Evolutionary conservation across 1,140 invertebrate species (phyloP).

Genomic region (Zelostemma sp.): DNA sequence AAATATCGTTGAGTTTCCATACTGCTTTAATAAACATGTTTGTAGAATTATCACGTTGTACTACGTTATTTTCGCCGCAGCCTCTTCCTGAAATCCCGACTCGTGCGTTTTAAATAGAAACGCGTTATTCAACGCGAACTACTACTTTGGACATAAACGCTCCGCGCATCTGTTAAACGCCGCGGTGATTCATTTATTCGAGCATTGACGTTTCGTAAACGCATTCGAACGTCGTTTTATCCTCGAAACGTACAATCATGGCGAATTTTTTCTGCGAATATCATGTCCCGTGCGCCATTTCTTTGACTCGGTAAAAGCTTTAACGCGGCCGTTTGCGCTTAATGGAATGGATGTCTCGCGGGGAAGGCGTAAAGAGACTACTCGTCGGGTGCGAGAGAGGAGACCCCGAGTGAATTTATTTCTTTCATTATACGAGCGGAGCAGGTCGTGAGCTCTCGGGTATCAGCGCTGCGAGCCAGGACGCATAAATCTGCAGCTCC

Average conservation of each 20-base stretch:
- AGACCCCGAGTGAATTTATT: slow-evolving; percentile 68
- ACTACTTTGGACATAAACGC: too few species aligned
- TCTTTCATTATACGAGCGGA: slow-evolving; percentile 71
- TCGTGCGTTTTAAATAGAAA: too few species aligned
- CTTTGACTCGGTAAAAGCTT: slow-evolving; percentile 52
- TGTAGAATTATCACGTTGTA: slow-evolving; percentile 66
- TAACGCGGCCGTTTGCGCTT: slow-evolving; percentile 57
- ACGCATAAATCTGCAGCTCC: slow-evolving; percentile 69
- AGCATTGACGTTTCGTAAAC: too few species aligned
- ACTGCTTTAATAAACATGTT: slow-evolving; percentile 73
- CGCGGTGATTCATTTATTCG: too few species aligned
- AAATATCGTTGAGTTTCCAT: slow-evolving; percentile 73
- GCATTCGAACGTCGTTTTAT: too few species aligned
- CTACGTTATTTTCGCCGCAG: slow-evolving; percentile 29
- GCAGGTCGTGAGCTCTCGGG: slow-evolving; percentile 69
- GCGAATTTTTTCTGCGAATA: not conserved
- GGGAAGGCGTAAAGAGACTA: slow-evolving; percentile 53
- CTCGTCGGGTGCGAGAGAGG: slow-evolving; percentile 35
- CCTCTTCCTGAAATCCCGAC: slow-evolving; percentile 10
- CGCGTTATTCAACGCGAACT: too few species aligned
- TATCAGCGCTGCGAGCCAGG: slow-evolving; percentile 68
- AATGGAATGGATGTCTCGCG: slow-evolving; percentile 57
- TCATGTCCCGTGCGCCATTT: slow-evolving; percentile 41
- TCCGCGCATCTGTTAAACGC: too few species aligned
- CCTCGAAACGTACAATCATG: too few species aligned